These are phyloP conservation scores for Enteromius argenteus DNA, from an alignment of 2,797 vertebrate species.

Conservation along the genomic window DNA sequence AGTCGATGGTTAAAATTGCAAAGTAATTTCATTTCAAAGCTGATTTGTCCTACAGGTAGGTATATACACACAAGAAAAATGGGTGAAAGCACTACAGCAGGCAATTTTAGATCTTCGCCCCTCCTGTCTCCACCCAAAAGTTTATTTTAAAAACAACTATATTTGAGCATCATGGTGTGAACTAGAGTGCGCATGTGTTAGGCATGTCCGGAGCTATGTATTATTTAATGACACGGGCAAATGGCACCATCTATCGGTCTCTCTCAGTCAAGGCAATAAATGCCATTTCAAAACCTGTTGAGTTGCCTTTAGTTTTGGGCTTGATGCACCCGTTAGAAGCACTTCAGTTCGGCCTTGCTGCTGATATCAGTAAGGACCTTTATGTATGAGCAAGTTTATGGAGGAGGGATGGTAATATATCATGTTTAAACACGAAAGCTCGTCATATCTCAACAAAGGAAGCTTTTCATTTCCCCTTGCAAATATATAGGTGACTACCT, in stretches of 20 bases:
- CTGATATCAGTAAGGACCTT: neutral
- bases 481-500: conserved; percentile 26
- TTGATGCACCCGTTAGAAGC: conserved; percentile 1
- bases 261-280: conserved; percentile 22
- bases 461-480: conserved; percentile 23
- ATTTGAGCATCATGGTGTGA: conserved; percentile 12
- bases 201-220: neutral
- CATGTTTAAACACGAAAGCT: neutral
- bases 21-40: conserved; percentile 37
- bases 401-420: conserved; percentile 13
- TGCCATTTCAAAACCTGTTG: neutral
- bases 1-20: conserved; percentile 36
- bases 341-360: neutral
- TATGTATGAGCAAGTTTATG: neutral
- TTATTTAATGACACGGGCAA: neutral
- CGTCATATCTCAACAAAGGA: neutral
- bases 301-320: neutral
- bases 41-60: conserved; percentile 25
- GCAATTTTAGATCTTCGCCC: conserved; percentile 6
- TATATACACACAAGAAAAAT: conserved; percentile 24
- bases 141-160: neutral
- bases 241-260: conserved; percentile 29
- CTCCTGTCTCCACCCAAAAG: neutral
- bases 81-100: conserved; percentile 25
- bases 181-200: conserved; percentile 10